Evolutionary conservation across 2,113 vertebrate species (phyloP).

Genomic region (Typhlomys cinereus): DNA sequence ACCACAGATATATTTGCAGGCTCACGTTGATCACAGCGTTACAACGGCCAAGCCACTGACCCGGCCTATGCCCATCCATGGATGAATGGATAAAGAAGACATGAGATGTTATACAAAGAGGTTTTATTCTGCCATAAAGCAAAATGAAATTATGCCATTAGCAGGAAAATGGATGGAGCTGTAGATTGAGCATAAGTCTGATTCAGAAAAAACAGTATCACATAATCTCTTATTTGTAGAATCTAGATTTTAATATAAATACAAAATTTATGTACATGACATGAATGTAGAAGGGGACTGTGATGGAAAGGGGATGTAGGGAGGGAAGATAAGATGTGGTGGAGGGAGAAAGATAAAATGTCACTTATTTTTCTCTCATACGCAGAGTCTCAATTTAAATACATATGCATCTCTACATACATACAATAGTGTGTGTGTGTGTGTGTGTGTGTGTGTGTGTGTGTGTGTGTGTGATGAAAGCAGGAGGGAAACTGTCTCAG

Average conservation of each 20-base stretch:
- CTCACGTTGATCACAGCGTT: not conserved
- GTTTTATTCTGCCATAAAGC: not conserved
- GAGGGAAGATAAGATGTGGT: too few relatives aligned
- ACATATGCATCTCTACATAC: too few relatives aligned
- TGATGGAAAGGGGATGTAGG: too few relatives aligned
- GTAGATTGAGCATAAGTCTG: not conserved
- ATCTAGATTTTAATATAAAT: not conserved
- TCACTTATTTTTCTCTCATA: too few relatives aligned
- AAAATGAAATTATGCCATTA: not conserved
- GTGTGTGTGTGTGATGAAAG: too few relatives aligned
- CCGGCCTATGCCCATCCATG: not conserved
- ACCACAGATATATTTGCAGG: not conserved
- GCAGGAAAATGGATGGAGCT: not conserved
- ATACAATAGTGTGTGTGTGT: too few relatives aligned
- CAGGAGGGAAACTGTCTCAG: not conserved
- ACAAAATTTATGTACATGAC: too few relatives aligned
- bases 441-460: too few relatives aligned
- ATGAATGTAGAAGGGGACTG: too few relatives aligned
- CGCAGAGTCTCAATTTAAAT: too few relatives aligned
- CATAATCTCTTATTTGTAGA: not conserved
- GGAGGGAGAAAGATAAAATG: not conserved
- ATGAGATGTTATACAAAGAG: not conserved
- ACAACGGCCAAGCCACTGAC: not conserved
- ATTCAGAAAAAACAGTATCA: not conserved
- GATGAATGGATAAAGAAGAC: not conserved